Evolutionary conservation across 2,113 vertebrate species (phyloP).

Genomic region (Bettongia penicillata): DNA sequence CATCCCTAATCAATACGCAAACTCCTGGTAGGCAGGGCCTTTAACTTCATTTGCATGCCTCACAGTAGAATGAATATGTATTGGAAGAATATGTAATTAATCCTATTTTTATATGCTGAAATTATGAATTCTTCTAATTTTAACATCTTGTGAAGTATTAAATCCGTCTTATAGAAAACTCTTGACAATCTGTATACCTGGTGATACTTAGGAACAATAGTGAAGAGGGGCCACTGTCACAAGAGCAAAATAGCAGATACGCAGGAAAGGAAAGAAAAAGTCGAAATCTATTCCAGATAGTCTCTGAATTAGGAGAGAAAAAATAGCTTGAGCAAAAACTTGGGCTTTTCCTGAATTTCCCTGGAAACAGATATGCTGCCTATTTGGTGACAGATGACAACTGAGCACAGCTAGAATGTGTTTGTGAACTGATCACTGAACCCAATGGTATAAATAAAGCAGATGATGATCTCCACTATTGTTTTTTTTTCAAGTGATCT

Average conservation of each 20-base stretch:
- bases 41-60: neutral
- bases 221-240: slow-evolving; percentile 42
- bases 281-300: slow-evolving; percentile 57
- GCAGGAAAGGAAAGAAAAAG: slow-evolving; percentile 66
- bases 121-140: slow-evolving; percentile 41
- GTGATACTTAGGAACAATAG: slow-evolving; percentile 51
- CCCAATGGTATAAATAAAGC: slow-evolving; percentile 30
- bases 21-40: neutral
- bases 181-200: slow-evolving; percentile 11
- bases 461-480: slow-evolving; percentile 7
- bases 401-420: neutral
- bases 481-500: slow-evolving; percentile 58
- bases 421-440: slow-evolving; percentile 37
- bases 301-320: slow-evolving; percentile 5
- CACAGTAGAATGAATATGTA: neutral
- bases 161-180: slow-evolving; percentile 29
- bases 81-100: neutral
- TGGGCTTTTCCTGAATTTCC: slow-evolving; percentile 27
- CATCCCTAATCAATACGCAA: neutral
- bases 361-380: slow-evolving; percentile 12
- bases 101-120: neutral
- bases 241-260: slow-evolving; percentile 29
- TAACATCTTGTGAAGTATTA: slow-evolving; percentile 35
- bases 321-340: slow-evolving; percentile 13
- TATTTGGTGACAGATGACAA: slow-evolving; percentile 16